Conservation (phyloP, 2,113 vertebrate species). For the Clarias magur region DNA sequence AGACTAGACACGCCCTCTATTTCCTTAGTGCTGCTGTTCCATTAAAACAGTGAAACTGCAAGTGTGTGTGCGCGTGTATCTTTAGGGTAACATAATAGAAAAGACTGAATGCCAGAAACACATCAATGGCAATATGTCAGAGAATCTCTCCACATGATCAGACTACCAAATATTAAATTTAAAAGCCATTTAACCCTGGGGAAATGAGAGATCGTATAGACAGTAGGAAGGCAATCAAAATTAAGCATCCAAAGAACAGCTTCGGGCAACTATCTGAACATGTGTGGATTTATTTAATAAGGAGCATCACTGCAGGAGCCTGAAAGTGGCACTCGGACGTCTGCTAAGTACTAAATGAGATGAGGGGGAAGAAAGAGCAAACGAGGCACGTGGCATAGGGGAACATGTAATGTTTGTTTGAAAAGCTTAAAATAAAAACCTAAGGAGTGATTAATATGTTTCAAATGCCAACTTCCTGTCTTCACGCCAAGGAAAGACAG, state of each 20-base stretch:
- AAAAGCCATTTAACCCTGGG: conserved; percentile 58
- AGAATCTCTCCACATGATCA: conserved; percentile 42
- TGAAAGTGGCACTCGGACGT: background rate
- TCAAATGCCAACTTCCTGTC: conserved; percentile 22
- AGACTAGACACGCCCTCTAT: conserved; percentile 48
- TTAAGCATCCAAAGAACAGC: conserved; percentile 56
- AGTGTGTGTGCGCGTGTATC: conserved; percentile 17
- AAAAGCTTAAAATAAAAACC: conserved; percentile 8
- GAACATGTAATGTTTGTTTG: background rate
- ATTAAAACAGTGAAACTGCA: conserved; percentile 41
- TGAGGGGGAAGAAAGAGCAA: no score
- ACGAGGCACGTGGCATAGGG: background rate
- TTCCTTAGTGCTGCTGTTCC: conserved; percentile 43
- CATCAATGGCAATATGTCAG: conserved; percentile 42
- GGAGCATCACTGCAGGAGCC: conserved; percentile 28
- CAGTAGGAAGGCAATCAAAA: conserved; percentile 51
- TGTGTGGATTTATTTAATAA: conserved; percentile 63
- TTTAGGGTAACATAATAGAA: conserved; percentile 3
- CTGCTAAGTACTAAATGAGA: conserved; percentile 5
- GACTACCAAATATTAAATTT: conserved; percentile 66
- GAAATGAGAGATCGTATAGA: conserved; percentile 32
- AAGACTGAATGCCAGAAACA: conserved; percentile 36
- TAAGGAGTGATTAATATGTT: conserved; percentile 6
- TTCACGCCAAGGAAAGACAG: conserved; percentile 11
- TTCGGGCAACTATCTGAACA: conserved; percentile 54